These are phyloP conservation scores for Campoletis raptor DNA, from an alignment of 2,888 invertebrate species.

Conservation along the genomic window DNA sequence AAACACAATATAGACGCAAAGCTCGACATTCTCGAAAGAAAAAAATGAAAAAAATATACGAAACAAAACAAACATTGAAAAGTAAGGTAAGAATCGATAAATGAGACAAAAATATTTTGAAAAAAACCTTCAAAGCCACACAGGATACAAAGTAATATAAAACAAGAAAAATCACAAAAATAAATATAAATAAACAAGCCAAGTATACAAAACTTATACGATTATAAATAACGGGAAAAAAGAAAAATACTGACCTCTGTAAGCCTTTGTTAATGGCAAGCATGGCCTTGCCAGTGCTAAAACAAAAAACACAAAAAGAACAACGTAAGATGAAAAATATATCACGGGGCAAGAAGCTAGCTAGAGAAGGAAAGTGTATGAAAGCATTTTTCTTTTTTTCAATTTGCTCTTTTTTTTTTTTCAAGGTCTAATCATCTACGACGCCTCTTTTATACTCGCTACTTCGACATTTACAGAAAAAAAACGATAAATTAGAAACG, in stretches of 20 bases:
- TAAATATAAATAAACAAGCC: slow-evolving; percentile 2
- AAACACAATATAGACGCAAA: slow-evolving; percentile 16
- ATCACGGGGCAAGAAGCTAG: slow-evolving; percentile 76
- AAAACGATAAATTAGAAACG: slow-evolving; percentile 55
- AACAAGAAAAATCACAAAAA: slow-evolving; percentile 57
- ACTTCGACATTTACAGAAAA: slow-evolving; percentile 42
- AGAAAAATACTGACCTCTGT: slow-evolving; percentile 90
- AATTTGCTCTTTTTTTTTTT: slow-evolving; percentile 44
- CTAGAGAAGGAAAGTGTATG: slow-evolving; percentile 65
- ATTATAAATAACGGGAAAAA: slow-evolving; percentile 80
- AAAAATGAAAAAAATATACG: not conserved
- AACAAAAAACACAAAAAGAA: slow-evolving; percentile 88
- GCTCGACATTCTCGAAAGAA: slow-evolving; percentile 19
- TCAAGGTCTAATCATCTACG: slow-evolving; percentile 61
- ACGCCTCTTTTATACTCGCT: slow-evolving; percentile 69
- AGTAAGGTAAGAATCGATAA: not conserved
- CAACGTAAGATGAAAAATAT: slow-evolving; percentile 83
- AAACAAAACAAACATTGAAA: slow-evolving; percentile 15
- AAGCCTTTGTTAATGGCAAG: slow-evolving; percentile 95
- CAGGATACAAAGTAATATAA: slow-evolving; percentile 20
- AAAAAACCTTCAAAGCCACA: slow-evolving; percentile 55
- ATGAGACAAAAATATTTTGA: slow-evolving; percentile 20
- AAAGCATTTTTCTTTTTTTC: slow-evolving; percentile 68
- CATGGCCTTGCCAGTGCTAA: slow-evolving; percentile 93
- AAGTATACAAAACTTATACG: slow-evolving; percentile 64